Evolutionary conservation across 2,113 vertebrate genomes (phyloP), one percentile per base, ranked within the genome.

Genomic region (Clarias batrachus): DNA sequence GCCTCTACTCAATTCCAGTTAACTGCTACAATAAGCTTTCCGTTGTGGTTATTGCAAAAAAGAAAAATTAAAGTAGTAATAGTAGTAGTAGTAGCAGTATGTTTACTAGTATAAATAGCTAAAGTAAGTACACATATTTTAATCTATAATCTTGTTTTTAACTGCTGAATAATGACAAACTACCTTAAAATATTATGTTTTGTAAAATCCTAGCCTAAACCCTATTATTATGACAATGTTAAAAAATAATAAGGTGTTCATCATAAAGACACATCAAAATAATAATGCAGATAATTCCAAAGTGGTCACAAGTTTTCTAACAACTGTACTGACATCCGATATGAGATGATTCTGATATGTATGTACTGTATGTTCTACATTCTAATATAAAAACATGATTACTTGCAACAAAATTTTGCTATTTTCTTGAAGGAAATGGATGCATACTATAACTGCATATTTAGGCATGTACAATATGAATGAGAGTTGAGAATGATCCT

Each of bases 381-480:
- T 56, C 9, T 1, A 60, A 23, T 68, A 63, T 57, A 25, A 10
- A 56, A 63, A 60, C 16, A 60, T 60, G 54, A 37, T 37, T 68
- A 68, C 57, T 79, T 85, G 12, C 60, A 85, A 60, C 8, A 21
- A 41, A 48, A 13, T 37, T 7, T 14, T 11, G 52, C 66, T 74
- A 68, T 70, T 27, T 21, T n/a, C n/a, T n/a, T n/a, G n/a, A n/a
- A n/a, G 52, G 17, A 52, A 78, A 65, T 21, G 37, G 41, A 87
- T 77, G 60, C 81, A 87, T 83, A 37, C 33, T 37, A 2, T 37
- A 77, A 41, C 48, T 87, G n/a, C n/a, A 57, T 33, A 66, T 80
- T 14, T 33, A 80, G 60, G 62, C 77, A 59, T 65, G 60, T 76
- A 60, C 78, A 54, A 37, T 25, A 57, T 78, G 62, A 16, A 37